phyloP scores from a whole-genome alignment of 2,888 invertebrate genomes.

The Scelioninae gen. 2 region DNA sequence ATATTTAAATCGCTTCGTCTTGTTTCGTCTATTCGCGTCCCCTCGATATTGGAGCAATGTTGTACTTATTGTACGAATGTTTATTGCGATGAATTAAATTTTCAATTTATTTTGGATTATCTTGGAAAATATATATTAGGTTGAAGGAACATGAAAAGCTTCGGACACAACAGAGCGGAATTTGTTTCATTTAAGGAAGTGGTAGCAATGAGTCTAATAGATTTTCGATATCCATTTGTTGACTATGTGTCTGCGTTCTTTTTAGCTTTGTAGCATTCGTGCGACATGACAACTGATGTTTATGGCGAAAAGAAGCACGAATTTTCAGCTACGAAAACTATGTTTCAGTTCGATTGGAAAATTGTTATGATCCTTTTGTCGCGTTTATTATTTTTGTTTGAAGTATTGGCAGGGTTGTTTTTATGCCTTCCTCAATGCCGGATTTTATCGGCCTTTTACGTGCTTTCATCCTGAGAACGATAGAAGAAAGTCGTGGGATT shows the following conservation, averaged over 20 bases:
- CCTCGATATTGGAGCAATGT: too few species aligned
- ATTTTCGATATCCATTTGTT: constrained; percentile 54
- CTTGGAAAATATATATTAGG: constrained; percentile 32
- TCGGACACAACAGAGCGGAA: constrained; percentile 29
- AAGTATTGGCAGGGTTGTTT: constrained; percentile 38
- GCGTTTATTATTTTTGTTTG: constrained; percentile 54
- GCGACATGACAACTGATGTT: constrained; percentile 50
- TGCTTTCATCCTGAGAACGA: constrained; percentile 46
- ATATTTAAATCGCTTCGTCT: too few species aligned
- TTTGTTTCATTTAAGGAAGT: constrained; percentile 53
- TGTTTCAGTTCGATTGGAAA: constrained; percentile 54
- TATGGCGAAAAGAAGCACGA: constrained; percentile 51
- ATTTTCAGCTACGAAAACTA: constrained; percentile 43
- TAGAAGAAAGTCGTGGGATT: constrained; percentile 51
- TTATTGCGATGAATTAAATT: constrained; percentile 5
- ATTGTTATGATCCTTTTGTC: constrained; percentile 51
- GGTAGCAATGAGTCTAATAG: constrained; percentile 55
- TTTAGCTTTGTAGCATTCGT: constrained; percentile 28
- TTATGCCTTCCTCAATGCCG: constrained; percentile 10
- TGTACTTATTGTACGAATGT: constrained; percentile 13
- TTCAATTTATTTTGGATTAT: constrained; percentile 29
- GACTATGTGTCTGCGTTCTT: constrained; percentile 19
- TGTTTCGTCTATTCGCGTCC: too few species aligned
- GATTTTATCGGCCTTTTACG: constrained; percentile 57
- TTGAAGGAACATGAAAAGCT: constrained; percentile 38